phyloP scores from a whole-genome alignment of 2,888 invertebrate genomes.

The Callimorpha dominula region DNA sequence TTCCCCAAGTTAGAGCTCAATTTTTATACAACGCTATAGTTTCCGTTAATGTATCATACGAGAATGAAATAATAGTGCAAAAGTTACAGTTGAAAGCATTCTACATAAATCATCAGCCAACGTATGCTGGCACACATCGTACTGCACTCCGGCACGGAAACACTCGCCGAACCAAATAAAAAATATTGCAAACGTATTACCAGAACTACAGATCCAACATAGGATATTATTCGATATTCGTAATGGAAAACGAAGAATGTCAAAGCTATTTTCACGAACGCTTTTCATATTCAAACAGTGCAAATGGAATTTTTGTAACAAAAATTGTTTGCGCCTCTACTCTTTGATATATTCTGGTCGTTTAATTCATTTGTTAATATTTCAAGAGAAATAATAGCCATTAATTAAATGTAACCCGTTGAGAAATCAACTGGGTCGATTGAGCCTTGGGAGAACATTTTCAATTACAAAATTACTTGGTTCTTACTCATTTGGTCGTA shows the following conservation, averaged over 20 bases:
- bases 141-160: constrained; percentile 21
- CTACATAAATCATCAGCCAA: constrained; percentile 39
- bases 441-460: constrained; percentile 28
- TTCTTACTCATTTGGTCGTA: neutral
- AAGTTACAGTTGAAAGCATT: constrained; percentile 33
- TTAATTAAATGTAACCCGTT: constrained; percentile 4
- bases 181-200: constrained; percentile 21
- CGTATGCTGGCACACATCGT: constrained; percentile 20
- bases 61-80: neutral
- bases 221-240: constrained; percentile 42
- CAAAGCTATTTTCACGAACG: constrained; percentile 33
- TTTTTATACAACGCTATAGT: neutral
- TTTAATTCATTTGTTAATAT: constrained; percentile 12
- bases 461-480: constrained; percentile 36
- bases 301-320: constrained; percentile 42
- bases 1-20: neutral
- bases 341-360: constrained; percentile 28
- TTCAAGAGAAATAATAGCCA: constrained; percentile 14
- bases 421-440: constrained; percentile 10
- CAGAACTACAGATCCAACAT: constrained; percentile 28
- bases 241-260: constrained; percentile 41
- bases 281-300: constrained; percentile 48
- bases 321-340: constrained; percentile 34
- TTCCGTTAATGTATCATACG: neutral
- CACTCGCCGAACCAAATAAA: constrained; percentile 25